phyloP scores from a whole-genome alignment of 92 coral and sea anemone genomes.

The Actinostola sp. region DNA sequence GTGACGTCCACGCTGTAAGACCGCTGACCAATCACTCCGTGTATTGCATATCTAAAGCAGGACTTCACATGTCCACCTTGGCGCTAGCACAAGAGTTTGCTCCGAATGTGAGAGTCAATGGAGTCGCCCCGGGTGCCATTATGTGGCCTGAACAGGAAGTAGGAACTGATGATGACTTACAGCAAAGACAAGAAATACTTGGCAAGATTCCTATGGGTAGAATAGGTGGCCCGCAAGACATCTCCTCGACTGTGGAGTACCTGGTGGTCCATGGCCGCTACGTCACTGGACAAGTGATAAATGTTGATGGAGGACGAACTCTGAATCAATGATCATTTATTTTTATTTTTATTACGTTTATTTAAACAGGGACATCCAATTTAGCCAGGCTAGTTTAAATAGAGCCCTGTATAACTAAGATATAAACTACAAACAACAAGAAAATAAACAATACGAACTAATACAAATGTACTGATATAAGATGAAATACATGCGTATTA shows the following conservation, averaged over 20 bases:
- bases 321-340: slow-evolving; percentile 41
- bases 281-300: slow-evolving; percentile 69
- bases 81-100: slow-evolving; percentile 74
- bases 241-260: slow-evolving; percentile 50
- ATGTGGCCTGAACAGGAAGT: slow-evolving; percentile 43
- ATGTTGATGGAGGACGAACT: slow-evolving; percentile 66
- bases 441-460: no score
- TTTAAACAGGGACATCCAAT: no score
- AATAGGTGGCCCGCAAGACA: slow-evolving; percentile 45
- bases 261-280: slow-evolving; percentile 45
- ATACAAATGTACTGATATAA: no score
- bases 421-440: no score
- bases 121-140: slow-evolving; percentile 70
- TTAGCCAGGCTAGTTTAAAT: no score
- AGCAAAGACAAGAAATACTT: slow-evolving; percentile 27
- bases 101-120: slow-evolving; percentile 73
- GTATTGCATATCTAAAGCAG: slow-evolving; percentile 81
- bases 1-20: slow-evolving; percentile 70
- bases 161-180: not conserved
- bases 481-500: no score
- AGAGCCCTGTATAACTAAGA: no score
- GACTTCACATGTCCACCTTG: slow-evolving; percentile 73
- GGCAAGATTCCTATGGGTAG: slow-evolving; percentile 59
- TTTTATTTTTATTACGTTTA: no score
- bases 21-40: slow-evolving; percentile 55